Percentiles rank a stretch among this genome's conserved stretches.
These are phyloP conservation scores for Gopherus evgoodei DNA, from an alignment of 2,113 vertebrate genomes.

Conservation along the genomic window DNA sequence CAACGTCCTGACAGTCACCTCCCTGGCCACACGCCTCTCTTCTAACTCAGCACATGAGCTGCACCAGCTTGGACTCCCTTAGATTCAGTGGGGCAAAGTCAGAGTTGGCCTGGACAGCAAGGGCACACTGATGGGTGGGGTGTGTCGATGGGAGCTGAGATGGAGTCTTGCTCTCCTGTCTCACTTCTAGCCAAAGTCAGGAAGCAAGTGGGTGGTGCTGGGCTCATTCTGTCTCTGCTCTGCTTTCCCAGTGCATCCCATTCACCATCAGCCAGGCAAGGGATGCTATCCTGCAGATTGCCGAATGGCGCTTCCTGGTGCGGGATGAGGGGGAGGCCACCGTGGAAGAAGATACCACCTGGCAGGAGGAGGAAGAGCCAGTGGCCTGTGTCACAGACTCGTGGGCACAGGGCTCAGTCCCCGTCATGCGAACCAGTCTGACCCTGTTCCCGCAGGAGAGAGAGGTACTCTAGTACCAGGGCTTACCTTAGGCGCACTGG, in stretches of 20 bases:
- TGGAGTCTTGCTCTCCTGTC: neutral
- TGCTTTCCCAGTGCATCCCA: constrained; percentile 75
- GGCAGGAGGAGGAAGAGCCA: constrained; percentile 78
- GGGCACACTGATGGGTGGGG: neutral
- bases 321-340: constrained; percentile 79
- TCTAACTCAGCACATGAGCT: neutral
- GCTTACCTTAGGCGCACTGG: no score
- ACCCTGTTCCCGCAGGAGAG: neutral
- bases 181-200: neutral
- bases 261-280: constrained; percentile 77
- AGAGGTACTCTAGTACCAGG: constrained; percentile 55
- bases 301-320: constrained; percentile 77
- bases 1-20: no score
- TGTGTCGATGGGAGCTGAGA: no score
- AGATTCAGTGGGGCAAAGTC: neutral
- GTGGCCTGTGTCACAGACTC: constrained; percentile 57
- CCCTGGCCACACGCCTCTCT: neutral
- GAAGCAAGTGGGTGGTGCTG: accelerated
- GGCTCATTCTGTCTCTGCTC: no score
- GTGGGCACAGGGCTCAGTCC: constrained; percentile 82
- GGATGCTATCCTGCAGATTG: constrained; percentile 75
- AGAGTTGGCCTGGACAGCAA: neutral
- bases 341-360: neutral
- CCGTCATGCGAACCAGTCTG: neutral
- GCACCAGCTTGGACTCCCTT: neutral